Base-by-base conservation (phyloP, 1,140 invertebrate species). In the Himalopsyche phryganea region DNA sequence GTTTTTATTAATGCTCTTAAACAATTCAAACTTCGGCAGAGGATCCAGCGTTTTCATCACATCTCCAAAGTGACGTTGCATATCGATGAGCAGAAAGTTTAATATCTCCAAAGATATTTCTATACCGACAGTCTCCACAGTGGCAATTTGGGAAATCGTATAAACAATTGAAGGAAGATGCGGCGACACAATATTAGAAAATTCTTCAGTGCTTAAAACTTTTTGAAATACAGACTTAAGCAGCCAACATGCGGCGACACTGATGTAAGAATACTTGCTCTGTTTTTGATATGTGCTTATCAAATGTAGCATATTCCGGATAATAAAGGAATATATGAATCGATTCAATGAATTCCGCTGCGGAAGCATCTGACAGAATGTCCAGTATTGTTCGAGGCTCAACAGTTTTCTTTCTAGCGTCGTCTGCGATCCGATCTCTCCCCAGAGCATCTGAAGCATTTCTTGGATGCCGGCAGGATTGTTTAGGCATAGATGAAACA, bases 401-500 rank as follows among this genome's bases (percentile, higher is more conserved):
- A 70, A 36, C 10, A 68, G 48, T 64, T 68, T 71, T 10, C 61
- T 67, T 20, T 73, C 69, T 32, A 70, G 67, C 7, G 74, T 58
- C 19, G 65, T 66, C 57, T 76, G 69, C 13, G 61, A 50, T 0
- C 70, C 51, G 32, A 75, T 67, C 35, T 63, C 67, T 10, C 66
- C 58, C 72, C 75, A 77, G 4, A 78, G 32, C 45, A 68, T 67
- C 11, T 72, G 67, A 6, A 77, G 47, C 50, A 72, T 66, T 58
- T 75, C 68, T 14, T 73, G 66, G 18, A 78, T 54, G 4, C 66
- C 63, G n/a, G 72, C 60, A 0, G 72, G 66, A 58, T 78, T 70
- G n/a, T 72, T 66, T 53, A 67, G 65, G 50, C 73, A 76, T 2
- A 77, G 59, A 55, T 73, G 71, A 23, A 72, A 61, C 58, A 74